phyloP scores from a whole-genome alignment of 2,113 vertebrate genomes.

The Bufo gargarizans region DNA sequence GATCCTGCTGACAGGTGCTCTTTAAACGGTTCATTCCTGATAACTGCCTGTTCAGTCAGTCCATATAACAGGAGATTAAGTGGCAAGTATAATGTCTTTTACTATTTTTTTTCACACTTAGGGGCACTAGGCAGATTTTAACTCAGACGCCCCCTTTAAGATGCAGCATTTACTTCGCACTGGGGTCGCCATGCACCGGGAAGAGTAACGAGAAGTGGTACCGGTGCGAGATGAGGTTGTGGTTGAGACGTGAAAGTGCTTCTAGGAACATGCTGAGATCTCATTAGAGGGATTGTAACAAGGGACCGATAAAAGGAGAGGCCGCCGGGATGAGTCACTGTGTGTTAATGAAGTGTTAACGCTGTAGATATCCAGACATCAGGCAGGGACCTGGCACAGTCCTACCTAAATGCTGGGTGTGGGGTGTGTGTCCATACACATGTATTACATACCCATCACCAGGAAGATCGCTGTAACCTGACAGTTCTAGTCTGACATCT shows the following conservation, averaged over 20 bases:
- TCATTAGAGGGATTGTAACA: neutral
- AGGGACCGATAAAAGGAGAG: neutral
- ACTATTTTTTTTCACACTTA: no score
- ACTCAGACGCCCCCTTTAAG: neutral
- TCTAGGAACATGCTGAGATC: conserved; percentile 1
- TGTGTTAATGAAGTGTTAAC: neutral
- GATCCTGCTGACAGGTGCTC: no score
- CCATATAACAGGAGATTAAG: no score
- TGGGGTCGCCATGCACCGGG: neutral
- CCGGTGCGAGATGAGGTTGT: neutral
- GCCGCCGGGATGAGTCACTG: neutral
- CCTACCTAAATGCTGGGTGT: neutral
- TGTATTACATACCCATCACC: neutral
- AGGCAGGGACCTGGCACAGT: neutral
- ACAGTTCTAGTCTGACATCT: neutral
- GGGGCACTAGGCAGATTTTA: no score
- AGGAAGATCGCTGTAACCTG: neutral
- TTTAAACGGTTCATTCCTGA: no score
- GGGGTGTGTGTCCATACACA: neutral
- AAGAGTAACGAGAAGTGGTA: neutral
- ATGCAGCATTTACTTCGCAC: neutral
- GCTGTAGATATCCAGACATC: neutral
- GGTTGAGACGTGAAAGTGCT: neutral
- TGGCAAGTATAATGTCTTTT: no score
- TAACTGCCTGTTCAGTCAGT: no score